Base-by-base conservation (phyloP, 2,797 vertebrate genomes). In the Tapera naevia region DNA sequence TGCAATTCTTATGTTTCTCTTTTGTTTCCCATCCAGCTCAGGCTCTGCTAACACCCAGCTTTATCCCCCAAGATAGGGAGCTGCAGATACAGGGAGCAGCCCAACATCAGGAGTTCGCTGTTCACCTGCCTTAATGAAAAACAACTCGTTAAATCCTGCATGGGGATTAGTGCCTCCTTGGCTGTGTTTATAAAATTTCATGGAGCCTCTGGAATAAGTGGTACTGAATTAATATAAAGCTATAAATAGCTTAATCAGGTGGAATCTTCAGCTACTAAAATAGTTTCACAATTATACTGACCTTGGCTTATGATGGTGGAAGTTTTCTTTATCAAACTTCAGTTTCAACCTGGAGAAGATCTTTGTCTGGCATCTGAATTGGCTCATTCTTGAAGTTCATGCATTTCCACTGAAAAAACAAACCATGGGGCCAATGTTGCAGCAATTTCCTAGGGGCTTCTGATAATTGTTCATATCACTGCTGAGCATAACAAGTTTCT, bases 201-300 rank as follows among this genome's bases (percentile, higher is more conserved):
- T 7, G 78, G 48, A 89, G 64, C 39, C 45, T 35, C 56, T 80
- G 78, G 48, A 80, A 90, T 82, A 60, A 95, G 56, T 35, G 67
- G 48, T 25, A 62, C 56, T 82, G 74, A 90, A 88, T 93, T 81
- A 93, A 76, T 76, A 67, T 30, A 61, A 76, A 80, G 64, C 83
- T 90, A 93, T 90, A 93, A 94, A 94, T 75, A 96, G 74, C 35
- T 45, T 87, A 92, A 91, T 93, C 87, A 83, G 65, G 87, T 89
- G 70, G 58, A 89, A 62, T 75, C 62, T 89, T 89, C 62, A 74
- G 79, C 65, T 86, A 79, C 89, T 86, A 56, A 66, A 94, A 83
- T 28, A 85, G 35, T 88, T 65, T 92, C 50, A 91, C 65, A 92
- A 54, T 81, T 78, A 79, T 21, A 62, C 58, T 88, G 89, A 89